phyloP scores from a whole-genome alignment of 2,113 vertebrate species.

The Zeus faber region DNA sequence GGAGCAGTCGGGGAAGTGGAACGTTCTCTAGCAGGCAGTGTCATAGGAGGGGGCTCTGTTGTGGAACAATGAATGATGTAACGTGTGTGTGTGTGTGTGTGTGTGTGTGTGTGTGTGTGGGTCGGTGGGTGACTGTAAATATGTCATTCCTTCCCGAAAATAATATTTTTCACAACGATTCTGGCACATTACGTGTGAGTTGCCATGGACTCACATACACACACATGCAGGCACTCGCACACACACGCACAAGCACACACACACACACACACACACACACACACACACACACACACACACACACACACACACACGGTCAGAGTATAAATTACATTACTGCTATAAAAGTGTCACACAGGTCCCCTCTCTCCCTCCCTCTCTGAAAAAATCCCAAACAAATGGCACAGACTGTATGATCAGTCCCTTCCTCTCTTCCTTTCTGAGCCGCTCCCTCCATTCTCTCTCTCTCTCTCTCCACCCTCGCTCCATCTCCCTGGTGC shows the following conservation, averaged over 20 bases:
- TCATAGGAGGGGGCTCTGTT: too few species aligned
- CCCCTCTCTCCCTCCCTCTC: neutral
- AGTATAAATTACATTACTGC: neutral
- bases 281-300: neutral
- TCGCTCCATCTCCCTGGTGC: neutral
- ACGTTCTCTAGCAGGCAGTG: too few species aligned
- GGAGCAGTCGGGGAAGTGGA: too few species aligned
- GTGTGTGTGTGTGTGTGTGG: neutral
- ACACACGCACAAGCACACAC: too few species aligned
- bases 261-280: too few species aligned
- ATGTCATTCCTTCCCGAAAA: too few species aligned
- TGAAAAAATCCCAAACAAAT: neutral
- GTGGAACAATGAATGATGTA: too few species aligned
- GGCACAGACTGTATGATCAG: conserved; percentile 21
- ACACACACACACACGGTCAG: neutral
- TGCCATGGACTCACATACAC: neutral
- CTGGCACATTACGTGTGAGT: too few species aligned
- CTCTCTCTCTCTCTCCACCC: neutral
- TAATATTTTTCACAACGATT: too few species aligned
- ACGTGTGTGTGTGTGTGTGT: neutral
- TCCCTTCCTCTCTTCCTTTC: conserved; percentile 7
- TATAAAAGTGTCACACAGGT: neutral
- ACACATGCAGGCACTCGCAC: neutral
- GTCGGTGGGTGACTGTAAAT: neutral
- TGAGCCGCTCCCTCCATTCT: neutral